These are phyloP conservation scores for Pteronotus mesoamericanus DNA, from an alignment of 2,797 vertebrate species.

Conservation along the genomic window DNA sequence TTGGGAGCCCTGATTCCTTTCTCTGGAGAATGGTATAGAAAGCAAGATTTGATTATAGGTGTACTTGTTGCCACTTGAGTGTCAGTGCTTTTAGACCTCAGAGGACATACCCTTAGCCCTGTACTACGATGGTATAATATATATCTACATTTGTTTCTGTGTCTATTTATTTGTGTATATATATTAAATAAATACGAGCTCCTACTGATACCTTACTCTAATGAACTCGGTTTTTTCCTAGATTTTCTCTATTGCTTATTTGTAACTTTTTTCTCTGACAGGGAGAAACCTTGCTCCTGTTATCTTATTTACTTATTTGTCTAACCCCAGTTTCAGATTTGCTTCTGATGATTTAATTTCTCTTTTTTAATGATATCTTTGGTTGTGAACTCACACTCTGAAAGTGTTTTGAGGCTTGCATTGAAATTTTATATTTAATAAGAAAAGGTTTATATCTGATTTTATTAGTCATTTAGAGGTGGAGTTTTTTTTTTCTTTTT, in stretches of 20 bases:
- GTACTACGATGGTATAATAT: neutral
- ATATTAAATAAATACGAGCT: neutral
- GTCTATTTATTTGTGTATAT: neutral
- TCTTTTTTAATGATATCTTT: neutral
- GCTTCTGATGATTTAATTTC: neutral
- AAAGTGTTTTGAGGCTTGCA: neutral
- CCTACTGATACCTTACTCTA: neutral
- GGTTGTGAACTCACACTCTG: neutral
- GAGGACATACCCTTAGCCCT: neutral
- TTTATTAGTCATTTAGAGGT: neutral
- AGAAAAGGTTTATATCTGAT: neutral
- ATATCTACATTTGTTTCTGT: neutral
- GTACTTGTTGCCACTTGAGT: neutral
- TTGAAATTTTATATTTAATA: conserved; percentile 1
- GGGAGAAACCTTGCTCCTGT: neutral
- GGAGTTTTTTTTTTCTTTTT: neutral
- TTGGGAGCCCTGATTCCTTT: neutral
- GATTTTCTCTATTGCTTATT: neutral
- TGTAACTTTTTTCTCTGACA: conserved; percentile 5
- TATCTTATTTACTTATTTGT: neutral
- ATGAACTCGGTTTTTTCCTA: neutral
- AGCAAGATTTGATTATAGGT: neutral
- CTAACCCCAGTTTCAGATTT: neutral
- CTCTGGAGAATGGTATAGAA: neutral
- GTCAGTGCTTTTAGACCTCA: neutral